These are phyloP conservation scores for Sarcophilus harrisii DNA, from an alignment of 2,797 vertebrate genomes.

Conservation along the genomic window DNA sequence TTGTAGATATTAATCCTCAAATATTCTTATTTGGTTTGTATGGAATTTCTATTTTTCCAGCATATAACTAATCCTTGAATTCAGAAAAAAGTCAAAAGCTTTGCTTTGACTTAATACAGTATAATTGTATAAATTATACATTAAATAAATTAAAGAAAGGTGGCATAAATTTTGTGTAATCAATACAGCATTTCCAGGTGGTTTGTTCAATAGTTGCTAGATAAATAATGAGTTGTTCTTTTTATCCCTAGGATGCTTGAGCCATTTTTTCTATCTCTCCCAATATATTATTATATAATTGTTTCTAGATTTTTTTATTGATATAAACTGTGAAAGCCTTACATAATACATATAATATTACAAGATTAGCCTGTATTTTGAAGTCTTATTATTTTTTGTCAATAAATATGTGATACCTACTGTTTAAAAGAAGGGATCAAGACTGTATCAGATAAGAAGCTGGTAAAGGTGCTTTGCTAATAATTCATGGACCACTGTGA, in stretches of 20 bases:
- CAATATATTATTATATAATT: neutral
- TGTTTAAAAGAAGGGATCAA: neutral
- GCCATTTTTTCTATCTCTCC: neutral
- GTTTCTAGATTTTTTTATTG: neutral
- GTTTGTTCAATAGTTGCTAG: neutral
- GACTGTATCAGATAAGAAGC: neutral
- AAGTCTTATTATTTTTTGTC: neutral
- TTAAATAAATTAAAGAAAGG: neutral
- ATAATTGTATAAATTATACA: too few relatives aligned
- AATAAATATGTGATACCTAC: neutral
- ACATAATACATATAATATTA: neutral
- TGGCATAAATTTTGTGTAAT: neutral
- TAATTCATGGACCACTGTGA: neutral
- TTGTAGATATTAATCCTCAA: neutral
- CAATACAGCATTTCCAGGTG: neutral
- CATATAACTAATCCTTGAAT: neutral
- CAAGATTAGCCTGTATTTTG: neutral
- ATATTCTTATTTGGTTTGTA: neutral
- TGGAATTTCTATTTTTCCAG: neutral
- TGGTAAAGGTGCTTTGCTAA: neutral
- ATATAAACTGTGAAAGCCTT: neutral
- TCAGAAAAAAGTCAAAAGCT: neutral
- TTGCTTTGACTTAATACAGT: neutral
- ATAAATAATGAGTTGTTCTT: neutral
- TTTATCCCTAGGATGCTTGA: neutral